Evolutionary conservation across 2,888 invertebrate species (phyloP).

Genomic region (Ethmia dodecea): DNA sequence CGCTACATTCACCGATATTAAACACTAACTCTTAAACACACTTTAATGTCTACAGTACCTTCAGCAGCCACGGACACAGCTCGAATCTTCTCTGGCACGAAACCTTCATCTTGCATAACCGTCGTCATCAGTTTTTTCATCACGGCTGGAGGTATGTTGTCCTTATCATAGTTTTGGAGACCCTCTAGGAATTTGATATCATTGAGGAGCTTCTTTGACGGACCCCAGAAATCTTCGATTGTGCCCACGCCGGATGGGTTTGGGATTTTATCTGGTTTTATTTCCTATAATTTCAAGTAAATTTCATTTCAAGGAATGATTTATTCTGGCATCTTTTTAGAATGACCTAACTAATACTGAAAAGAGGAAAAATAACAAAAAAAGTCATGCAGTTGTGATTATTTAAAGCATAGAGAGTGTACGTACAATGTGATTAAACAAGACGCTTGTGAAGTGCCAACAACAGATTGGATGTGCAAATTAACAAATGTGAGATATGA

Average conservation of each 20-base stretch:
- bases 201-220: conserved; percentile 91
- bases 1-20: too few species aligned
- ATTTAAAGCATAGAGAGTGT: too few species aligned
- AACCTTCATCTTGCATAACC: conserved; percentile 89
- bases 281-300: too few species aligned
- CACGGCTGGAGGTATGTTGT: conserved; percentile 90
- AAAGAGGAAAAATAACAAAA: too few species aligned
- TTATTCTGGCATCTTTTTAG: too few species aligned
- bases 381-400: too few species aligned
- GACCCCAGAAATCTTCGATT: conserved; percentile 95
- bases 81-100: conserved; percentile 94
- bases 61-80: conserved; percentile 93
- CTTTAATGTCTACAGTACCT: conserved; percentile 63
- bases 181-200: conserved; percentile 95
- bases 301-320: too few species aligned
- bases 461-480: too few species aligned
- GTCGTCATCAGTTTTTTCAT: conserved; percentile 91
- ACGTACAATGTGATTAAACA: too few species aligned
- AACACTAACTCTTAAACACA: background rate
- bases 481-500: too few species aligned
- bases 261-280: conserved; percentile 92
- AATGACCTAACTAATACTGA: too few species aligned
- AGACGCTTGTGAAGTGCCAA: too few species aligned
- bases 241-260: conserved; percentile 90
- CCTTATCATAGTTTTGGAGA: conserved; percentile 93